Percentiles rank a stretch among this genome's conserved stretches.
Evolutionary conservation across 1,140 invertebrate species (phyloP).

Genomic region (Bradynema listronoti): DNA sequence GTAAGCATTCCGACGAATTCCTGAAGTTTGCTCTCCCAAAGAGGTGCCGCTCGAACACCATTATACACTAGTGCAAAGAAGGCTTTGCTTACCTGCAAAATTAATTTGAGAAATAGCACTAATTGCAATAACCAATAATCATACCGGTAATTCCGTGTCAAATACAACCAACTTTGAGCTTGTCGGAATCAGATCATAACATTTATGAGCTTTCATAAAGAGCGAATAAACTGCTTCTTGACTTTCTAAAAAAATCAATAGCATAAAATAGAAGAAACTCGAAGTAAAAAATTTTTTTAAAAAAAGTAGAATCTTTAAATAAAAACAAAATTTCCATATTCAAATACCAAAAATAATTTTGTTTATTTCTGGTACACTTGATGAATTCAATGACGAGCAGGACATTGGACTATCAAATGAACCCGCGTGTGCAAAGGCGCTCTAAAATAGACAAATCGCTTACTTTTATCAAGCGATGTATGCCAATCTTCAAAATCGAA

Average conservation of each 20-base stretch:
- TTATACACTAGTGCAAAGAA: conserved; percentile 98
- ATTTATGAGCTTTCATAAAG: conserved; percentile 98
- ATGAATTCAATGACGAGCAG: conserved; percentile 21
- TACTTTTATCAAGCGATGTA: conserved; percentile 36
- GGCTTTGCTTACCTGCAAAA: conserved; percentile 75
- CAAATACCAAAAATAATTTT: conserved; percentile 50
- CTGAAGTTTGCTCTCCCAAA: conserved; percentile 88
- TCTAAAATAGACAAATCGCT: conserved; percentile 34
- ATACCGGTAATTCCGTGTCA: conserved; percentile 92
- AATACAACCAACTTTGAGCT: conserved; percentile 98
- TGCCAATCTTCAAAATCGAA: conserved; percentile 56
- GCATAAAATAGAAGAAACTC: neutral
- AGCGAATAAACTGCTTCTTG: conserved; percentile 56
- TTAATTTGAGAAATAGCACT: no score
- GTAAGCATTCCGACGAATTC: conserved; percentile 90
- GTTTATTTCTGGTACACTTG: conserved; percentile 45
- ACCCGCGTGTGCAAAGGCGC: conserved; percentile 20
- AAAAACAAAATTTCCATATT: conserved; percentile 12
- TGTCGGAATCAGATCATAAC: conserved; percentile 97
- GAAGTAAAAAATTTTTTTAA: conserved; percentile 6
- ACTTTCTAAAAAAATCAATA: conserved; percentile 52
- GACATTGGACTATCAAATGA: conserved; percentile 27
- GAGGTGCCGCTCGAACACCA: conserved; percentile 88
- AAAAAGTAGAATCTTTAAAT: neutral
- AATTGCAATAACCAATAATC: no score